Conservation (phyloP, 1,140 invertebrate species). For the Maconellicoccus hirsutus region DNA sequence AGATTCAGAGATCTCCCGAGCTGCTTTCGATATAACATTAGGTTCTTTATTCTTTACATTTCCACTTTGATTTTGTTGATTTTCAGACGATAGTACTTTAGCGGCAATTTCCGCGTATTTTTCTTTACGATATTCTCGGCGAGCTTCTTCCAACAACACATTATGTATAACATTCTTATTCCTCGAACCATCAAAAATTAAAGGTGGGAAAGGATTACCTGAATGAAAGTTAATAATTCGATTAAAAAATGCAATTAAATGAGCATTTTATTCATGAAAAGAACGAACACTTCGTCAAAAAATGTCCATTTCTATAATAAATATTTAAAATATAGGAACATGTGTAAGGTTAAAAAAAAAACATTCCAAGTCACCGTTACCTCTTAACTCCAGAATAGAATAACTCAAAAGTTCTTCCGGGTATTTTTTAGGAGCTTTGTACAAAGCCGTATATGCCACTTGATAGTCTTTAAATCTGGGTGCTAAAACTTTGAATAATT, state of each 20-base stretch:
- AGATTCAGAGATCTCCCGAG: background rate
- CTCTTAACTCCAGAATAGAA: constrained; percentile 59
- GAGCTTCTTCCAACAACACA: constrained; percentile 57
- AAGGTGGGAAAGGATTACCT: constrained; percentile 43
- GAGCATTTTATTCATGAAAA: background rate
- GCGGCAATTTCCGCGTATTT: constrained; percentile 37
- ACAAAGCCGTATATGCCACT: constrained; percentile 57
- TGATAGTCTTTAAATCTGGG: constrained; percentile 63
- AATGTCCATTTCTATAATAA: background rate
- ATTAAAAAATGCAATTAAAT: background rate
- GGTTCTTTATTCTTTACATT: background rate
- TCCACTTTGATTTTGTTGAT: background rate
- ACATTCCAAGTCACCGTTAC: constrained; percentile 14
- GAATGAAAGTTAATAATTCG: background rate
- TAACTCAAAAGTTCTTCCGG: constrained; percentile 35
- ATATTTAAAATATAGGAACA: background rate
- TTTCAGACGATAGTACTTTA: background rate
- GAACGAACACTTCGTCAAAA: background rate
- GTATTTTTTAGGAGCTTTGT: constrained; percentile 53
- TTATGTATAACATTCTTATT: constrained; percentile 57
- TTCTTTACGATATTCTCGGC: constrained; percentile 44
- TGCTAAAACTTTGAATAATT: constrained; percentile 83
- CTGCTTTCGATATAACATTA: background rate
- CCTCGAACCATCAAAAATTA: constrained; percentile 40
- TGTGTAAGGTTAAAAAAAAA: constrained; percentile 11